Conservation (phyloP, 2,888 invertebrate species). For the Drosophila barbarae region DNA sequence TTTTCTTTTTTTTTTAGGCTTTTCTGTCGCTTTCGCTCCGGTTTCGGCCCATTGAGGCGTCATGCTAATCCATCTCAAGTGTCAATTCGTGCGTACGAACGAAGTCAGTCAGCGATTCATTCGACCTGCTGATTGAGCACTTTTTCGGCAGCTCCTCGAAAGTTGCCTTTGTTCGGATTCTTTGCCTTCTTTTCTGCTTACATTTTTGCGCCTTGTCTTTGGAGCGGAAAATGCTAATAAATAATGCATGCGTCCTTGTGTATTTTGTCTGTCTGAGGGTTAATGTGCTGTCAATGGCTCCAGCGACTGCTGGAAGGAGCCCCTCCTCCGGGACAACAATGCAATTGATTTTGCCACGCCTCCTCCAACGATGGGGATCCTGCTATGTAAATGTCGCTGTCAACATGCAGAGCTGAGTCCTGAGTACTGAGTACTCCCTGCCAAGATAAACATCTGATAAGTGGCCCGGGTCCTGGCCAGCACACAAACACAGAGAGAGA, state of each 20-base stretch:
- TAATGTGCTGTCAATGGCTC: constrained; percentile 63
- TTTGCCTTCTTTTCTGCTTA: constrained; percentile 1
- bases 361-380: constrained; percentile 24
- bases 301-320: constrained; percentile 4
- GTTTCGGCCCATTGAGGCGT: constrained; percentile 33
- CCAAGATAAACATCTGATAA: constrained; percentile 68
- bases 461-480: constrained; percentile 43
- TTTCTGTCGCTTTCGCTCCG: constrained; percentile 9
- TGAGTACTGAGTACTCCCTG: constrained; percentile 46
- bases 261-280: constrained; percentile 57
- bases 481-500: constrained; percentile 15
- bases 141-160: constrained; percentile 50
- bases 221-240: constrained; percentile 59
- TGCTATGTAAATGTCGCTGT: constrained; percentile 68
- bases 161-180: constrained; percentile 35
- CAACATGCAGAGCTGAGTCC: constrained; percentile 51
- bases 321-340: constrained; percentile 41
- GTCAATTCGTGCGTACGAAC: constrained; percentile 68
- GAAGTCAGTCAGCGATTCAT: constrained; percentile 64
- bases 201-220: constrained; percentile 34
- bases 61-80: constrained; percentile 71
- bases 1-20: background rate
- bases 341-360: constrained; percentile 70
- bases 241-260: constrained; percentile 69
- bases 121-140: constrained; percentile 65